Evolutionary conservation across 1,140 invertebrate genomes (phyloP).

Genomic region (Plectrocnemia conspersa): DNA sequence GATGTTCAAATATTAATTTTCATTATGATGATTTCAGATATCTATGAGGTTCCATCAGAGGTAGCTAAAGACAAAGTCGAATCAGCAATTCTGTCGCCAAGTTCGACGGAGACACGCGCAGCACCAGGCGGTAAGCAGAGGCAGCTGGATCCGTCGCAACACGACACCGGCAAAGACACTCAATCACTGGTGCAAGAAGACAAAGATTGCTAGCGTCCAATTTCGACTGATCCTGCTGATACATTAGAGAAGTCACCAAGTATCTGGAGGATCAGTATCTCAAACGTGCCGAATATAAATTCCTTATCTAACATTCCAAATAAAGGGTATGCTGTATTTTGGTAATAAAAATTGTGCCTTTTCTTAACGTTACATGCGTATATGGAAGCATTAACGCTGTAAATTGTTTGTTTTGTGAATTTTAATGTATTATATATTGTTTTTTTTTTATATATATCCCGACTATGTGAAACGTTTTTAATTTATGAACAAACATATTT

Average conservation of each 20-base stretch:
- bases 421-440: slow-evolving; percentile 1
- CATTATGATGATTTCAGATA: slow-evolving; percentile 45
- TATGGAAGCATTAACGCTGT: too few relatives aligned
- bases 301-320: slow-evolving; percentile 24
- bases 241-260: slow-evolving; percentile 5
- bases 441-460: not conserved
- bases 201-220: slow-evolving; percentile 45
- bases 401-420: not conserved
- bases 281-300: slow-evolving; percentile 32
- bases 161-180: slow-evolving; percentile 89
- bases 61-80: slow-evolving; percentile 61
- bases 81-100: slow-evolving; percentile 72
- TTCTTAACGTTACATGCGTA: too few relatives aligned
- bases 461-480: too few relatives aligned
- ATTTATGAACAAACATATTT: too few relatives aligned
- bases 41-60: slow-evolving; percentile 75
- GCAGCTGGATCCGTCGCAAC: slow-evolving; percentile 72
- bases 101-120: slow-evolving; percentile 54
- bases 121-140: slow-evolving; percentile 38
- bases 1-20: slow-evolving; percentile 9
- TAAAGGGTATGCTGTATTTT: slow-evolving; percentile 33
- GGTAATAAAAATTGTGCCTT: slow-evolving; percentile 26
- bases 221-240: slow-evolving; percentile 18
- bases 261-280: slow-evolving; percentile 32
- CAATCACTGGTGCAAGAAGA: slow-evolving; percentile 86